phyloP scores from a whole-genome alignment of 2,797 vertebrate genomes.

The Hypotaenidia philippensis region DNA sequence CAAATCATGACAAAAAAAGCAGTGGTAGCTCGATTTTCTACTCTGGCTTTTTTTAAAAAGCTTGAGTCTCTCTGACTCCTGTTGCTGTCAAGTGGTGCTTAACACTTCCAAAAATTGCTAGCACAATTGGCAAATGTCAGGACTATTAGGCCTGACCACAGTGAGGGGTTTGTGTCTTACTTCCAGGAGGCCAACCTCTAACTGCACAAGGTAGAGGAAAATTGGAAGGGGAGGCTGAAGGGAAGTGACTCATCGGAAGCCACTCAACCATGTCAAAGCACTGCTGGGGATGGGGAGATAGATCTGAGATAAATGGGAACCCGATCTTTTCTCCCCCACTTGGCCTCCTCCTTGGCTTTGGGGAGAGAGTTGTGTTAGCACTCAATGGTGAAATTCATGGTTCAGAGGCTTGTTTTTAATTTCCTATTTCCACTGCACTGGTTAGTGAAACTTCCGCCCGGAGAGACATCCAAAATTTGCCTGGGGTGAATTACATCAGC shows the following conservation, averaged over 20 bases:
- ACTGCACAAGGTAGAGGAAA: background rate
- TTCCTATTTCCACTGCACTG: conserved; percentile 33
- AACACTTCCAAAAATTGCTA: background rate
- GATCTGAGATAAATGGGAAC: conserved; percentile 48
- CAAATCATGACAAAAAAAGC: background rate
- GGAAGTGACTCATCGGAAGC: conserved; percentile 26
- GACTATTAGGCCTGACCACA: background rate
- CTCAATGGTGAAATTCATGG: conserved; percentile 30
- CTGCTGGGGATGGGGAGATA: conserved; percentile 16
- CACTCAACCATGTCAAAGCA: conserved; percentile 19
- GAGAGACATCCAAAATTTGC: conserved; percentile 38
- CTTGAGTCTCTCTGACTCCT: background rate
- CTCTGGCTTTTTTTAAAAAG: conserved; percentile 23
- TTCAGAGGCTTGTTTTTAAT: conserved; percentile 54
- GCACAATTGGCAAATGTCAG: background rate
- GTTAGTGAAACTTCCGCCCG: conserved; percentile 10
- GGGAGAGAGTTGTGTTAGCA: background rate
- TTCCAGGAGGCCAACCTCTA: background rate
- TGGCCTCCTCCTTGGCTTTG: conserved; percentile 34
- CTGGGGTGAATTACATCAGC: conserved; percentile 55
- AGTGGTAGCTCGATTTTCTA: background rate
- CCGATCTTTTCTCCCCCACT: conserved; percentile 2
- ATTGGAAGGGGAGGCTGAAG: background rate
- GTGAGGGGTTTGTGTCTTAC: background rate
- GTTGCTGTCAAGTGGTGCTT: conserved; percentile 28